Percentiles rank a stretch among this genome's conserved stretches.
Conservation (phyloP, 2,797 vertebrate genomes). For the Borostomias antarcticus region DNA sequence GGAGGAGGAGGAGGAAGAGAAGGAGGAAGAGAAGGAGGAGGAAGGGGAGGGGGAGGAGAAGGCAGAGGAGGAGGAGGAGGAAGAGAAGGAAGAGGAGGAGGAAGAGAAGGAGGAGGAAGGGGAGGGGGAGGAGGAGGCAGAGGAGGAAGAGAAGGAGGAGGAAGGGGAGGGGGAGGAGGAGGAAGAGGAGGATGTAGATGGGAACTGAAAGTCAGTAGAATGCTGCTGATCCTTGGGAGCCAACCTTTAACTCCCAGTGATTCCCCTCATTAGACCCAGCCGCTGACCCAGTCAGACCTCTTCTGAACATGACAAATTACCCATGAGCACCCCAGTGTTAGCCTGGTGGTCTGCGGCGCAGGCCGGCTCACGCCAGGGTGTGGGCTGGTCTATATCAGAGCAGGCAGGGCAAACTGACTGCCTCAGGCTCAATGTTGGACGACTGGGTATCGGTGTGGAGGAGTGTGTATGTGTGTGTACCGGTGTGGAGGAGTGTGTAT, state of each 20-base stretch:
- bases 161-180: too few relatives aligned
- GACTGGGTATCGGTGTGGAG: background rate
- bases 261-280: conserved; percentile 59
- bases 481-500: background rate
- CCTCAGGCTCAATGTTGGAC: conserved; percentile 39
- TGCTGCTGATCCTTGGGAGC: background rate
- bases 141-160: too few relatives aligned
- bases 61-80: too few relatives aligned
- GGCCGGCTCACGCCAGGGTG: conserved; percentile 35
- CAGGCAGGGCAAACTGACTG: conserved; percentile 54
- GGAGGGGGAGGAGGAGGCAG: too few relatives aligned
- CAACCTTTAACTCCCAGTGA: conserved; percentile 51
- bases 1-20: background rate
- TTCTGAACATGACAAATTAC: conserved; percentile 60
- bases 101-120: background rate
- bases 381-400: conserved; percentile 17
- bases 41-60: background rate
- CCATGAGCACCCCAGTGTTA: conserved; percentile 49
- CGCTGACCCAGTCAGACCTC: conserved; percentile 52
- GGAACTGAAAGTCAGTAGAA: background rate
- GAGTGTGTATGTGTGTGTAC: background rate
- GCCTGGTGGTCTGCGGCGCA: too few relatives aligned
- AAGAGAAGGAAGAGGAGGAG: background rate
- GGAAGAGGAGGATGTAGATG: too few relatives aligned
- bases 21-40: too few relatives aligned